Base-by-base conservation (phyloP, 2,797 vertebrate species). In the Chromobotia macracanthus region DNA sequence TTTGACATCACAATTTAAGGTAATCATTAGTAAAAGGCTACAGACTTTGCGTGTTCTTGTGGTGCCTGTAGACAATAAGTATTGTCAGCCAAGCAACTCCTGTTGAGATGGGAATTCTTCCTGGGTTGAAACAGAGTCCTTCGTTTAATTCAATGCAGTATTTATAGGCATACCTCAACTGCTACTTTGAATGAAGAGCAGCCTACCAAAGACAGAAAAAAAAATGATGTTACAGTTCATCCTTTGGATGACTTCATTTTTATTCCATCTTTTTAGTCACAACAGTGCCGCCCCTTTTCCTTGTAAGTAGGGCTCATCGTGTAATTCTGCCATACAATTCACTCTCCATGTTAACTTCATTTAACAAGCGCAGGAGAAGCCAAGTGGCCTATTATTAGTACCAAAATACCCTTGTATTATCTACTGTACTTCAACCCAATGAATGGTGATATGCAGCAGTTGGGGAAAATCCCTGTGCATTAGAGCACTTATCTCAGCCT, bases 381-480 rank as follows among this genome's bases (percentile, higher is more conserved):
- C 19, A 77, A 84, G 86, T 86, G 81, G 50, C 55, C 87, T 93
- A 91, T 93, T 93, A 89, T 92, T 92, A 91, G 89, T 81, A 87
- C 87, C 84, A 85, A 89, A 89, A 88, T 86, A 77, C 90, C 89
- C 85, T 87, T 86, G 84, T 70, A 87, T 90, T 92, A 93, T 92
- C 92, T 90, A 84, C 89, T 81, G 85, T 88, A 80, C 87, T 90
- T 87, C 84, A 87, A 89, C 89, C 88, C 86, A 86, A 84, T 87
- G 77, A 80, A 60, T 50, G 80, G 87, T 84, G 91, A 91, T 91
- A 90, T 83, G 86, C 85, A 83, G 86, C 80, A 83, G 87, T 81
- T 79, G 88, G 87, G 89, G 89, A 90, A 91, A 89, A 91, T 90
- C 90, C 88, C 81, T 53, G 69, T 88, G 85, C 84, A 89, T 91